Base-by-base conservation (phyloP, 2,888 invertebrate genomes). In the Galeruca laticollis region DNA sequence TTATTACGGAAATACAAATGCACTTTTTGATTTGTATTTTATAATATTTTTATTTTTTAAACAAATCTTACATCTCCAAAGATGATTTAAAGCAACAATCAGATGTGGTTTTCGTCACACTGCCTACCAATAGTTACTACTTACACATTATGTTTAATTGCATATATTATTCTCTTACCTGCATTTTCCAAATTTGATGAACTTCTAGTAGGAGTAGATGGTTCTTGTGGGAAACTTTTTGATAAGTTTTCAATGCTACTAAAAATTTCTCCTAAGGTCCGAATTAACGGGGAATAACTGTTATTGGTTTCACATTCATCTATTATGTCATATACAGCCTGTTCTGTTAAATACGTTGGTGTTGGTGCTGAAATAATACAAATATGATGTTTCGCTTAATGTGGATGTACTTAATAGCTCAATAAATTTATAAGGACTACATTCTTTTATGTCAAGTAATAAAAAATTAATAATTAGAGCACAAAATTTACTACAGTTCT, bases 211-310 rank as follows among this genome's bases (percentile, higher is more conserved):
- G 78, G 73, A 11, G 71, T 71, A 54, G 52, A 71, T 15, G 73
- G 62, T 69, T 86, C 88, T 86, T 80, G 86, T 82, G 77, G 86
- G 87, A 96, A 93, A 88, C 93, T 94, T 78, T 90, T 88, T 59
- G 93, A 90, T 62, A 97, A 85, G 71, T 91, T 88, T 73, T 91
- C 90, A 51, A 91, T 89, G 72, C 88, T 88, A 72, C 89, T 89
- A 84, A 93, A 97, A 0, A 95, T 92, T 83, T 93, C 91, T 0
- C 93, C 93, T 37, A 97, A 84, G 13, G 93, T 92, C 67, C 93
- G 88, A 73, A 93, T 92, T 54, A 97, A 86, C 10, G 91, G 89
- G 56, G 93, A 90, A 80, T 92, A 94, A 67, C 89, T 88, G 74
- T 91, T 88, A 51, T 88, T 89, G 72, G 89, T 86, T 80, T 92